phyloP scores from a whole-genome alignment of 92 coral and sea anemone species.

The Galaxea fascicularis region DNA sequence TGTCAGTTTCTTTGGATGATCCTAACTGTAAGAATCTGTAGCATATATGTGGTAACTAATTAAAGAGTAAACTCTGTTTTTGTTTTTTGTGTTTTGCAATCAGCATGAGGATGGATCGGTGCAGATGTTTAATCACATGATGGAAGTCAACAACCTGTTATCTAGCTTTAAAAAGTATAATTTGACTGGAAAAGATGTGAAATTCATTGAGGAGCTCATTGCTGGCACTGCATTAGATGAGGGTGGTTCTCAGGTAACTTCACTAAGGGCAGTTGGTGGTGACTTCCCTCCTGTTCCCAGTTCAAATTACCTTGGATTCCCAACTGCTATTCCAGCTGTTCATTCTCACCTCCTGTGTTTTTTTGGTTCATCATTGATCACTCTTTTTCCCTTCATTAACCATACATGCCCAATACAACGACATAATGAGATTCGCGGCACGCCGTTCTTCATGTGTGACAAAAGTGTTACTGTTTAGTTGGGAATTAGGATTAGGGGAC shows the following conservation, averaged over 20 bases:
- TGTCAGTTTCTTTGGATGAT: no score
- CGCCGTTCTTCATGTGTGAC: no score
- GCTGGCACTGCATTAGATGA: slow-evolving; percentile 55
- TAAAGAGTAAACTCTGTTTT: no score
- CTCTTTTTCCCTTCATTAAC: no score
- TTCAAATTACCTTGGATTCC: background rate
- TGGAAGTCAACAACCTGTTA: slow-evolving; percentile 68
- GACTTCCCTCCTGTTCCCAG: background rate
- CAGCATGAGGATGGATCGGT: slow-evolving; percentile 92
- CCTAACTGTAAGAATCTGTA: no score
- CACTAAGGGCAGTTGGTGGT: background rate
- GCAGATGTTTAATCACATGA: slow-evolving; percentile 83
- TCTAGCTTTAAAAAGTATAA: slow-evolving; percentile 67
- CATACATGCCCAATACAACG: no score
- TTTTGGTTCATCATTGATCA: no score
- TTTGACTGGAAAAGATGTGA: slow-evolving; percentile 66
- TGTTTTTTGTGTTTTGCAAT: background rate
- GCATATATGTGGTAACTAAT: no score
- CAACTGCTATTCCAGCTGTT: background rate
- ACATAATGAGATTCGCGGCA: no score
- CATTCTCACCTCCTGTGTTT: no score
- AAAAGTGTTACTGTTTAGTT: no score
- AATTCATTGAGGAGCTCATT: slow-evolving; percentile 86
- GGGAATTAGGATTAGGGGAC: no score
- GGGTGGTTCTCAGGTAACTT: slow-evolving; percentile 24